Evolutionary conservation across 2,113 vertebrate species (phyloP), one percentile per base, ranked within the genome.

Genomic region (Gadus macrocephalus): DNA sequence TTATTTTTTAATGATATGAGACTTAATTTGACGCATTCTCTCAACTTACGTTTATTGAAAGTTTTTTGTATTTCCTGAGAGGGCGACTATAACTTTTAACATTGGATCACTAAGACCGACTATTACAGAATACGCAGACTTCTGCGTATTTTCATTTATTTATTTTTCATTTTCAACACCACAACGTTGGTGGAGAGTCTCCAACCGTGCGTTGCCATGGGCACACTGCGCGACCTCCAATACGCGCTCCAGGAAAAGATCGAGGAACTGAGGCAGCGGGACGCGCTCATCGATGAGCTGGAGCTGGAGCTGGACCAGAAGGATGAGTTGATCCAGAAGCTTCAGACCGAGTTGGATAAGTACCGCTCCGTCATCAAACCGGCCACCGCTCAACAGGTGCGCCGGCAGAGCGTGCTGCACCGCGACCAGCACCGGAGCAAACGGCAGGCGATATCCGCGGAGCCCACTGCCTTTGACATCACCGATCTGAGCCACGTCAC

Each of bases 241-340:
- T 98, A 98, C 55, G 96, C 96, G 78, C 90, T 98, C 85, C 96
- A 98, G 90, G 94, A 96, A 91, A 98, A 98, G 90, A 96, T 98
- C 22, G 95, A 98, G 91, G 96, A 98, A 89, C 93, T 98, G 82
- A 90, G 96, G 80, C 96, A 98, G 88, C 91, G 96, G 55, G 96
- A 98, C 85, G 93, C 95, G 5, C 94, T 98, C 80, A 98, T 98
- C 58, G 96, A 98, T 66, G 96, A 98, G 91, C 94, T 98, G 91
- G 96, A 98, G 88, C 90, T 98, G 80, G 96, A 98, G 91, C 89
- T 98, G 78, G 96, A 98, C 74, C 96, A 98, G 90, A 98, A 98
- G 79, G 96, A 98, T 72, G 96, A 98, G 86, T 89, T 98, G 88
- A 98, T 98, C 86, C 96, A 98, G 90, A 94, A 93, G 84, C 93